Conservation (phyloP, 2,113 vertebrate genomes). For the Barnardius zonarius region DNA sequence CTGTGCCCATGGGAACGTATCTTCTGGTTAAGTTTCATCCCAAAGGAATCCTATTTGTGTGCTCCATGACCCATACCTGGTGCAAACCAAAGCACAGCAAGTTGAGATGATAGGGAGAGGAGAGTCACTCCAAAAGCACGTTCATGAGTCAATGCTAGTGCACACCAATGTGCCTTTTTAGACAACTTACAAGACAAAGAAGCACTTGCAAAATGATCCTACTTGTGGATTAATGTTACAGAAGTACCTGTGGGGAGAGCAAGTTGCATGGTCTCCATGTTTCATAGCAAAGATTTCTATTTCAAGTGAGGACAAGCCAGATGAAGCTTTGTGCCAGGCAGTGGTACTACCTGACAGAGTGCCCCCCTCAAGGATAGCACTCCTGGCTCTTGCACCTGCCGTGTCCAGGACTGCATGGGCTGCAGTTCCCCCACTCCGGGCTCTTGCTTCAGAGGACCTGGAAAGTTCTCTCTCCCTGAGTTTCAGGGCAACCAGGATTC, state of each 20-base stretch:
- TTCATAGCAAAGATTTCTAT: neutral
- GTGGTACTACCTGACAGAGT: neutral
- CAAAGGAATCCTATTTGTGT: neutral
- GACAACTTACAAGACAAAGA: neutral
- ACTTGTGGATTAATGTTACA: neutral
- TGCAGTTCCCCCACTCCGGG: neutral
- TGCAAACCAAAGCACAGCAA: neutral
- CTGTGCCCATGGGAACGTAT: neutral
- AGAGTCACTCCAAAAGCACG: neutral
- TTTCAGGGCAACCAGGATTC: neutral
- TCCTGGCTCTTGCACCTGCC: neutral
- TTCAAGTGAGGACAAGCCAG: neutral
- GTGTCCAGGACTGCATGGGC: rapidly evolving
- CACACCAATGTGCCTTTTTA: neutral
- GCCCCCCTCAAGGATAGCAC: neutral
- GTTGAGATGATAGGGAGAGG: neutral
- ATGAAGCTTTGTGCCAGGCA: neutral
- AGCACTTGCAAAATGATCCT: neutral
- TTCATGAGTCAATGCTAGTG: neutral
- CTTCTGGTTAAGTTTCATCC: neutral
- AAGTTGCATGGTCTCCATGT: neutral
- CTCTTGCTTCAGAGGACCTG: neutral
- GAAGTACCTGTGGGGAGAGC: neutral
- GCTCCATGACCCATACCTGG: neutral
- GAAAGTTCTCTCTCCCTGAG: neutral